phyloP scores from a whole-genome alignment of 2,888 invertebrate species.

The Seira sanloemensis region DNA sequence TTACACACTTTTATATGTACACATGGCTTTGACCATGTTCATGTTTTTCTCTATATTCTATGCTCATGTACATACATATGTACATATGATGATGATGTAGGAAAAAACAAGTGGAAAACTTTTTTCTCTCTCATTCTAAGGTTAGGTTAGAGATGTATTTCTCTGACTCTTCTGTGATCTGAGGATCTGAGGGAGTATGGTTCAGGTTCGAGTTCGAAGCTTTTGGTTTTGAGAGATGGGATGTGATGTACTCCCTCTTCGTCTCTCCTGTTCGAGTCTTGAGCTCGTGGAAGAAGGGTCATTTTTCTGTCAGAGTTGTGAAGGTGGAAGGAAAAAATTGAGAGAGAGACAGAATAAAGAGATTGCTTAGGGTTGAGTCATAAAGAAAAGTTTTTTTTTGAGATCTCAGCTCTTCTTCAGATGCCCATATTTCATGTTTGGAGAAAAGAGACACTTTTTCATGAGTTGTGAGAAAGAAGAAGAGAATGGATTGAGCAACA shows the following conservation, averaged over 20 bases:
- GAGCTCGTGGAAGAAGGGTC: constrained; percentile 42
- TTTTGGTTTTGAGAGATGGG: background rate
- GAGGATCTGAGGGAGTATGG: too few relatives aligned
- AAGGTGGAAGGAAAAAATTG: background rate
- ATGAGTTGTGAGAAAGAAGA: background rate
- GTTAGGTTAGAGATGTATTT: background rate
- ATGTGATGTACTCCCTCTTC: constrained; percentile 50
- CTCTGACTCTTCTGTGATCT: background rate
- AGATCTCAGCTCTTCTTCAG: background rate
- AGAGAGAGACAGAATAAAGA: background rate
- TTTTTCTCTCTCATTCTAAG: background rate
- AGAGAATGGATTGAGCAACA: too few relatives aligned
- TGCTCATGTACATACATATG: background rate
- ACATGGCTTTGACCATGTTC: background rate
- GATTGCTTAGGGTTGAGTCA: background rate
- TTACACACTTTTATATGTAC: too few relatives aligned
- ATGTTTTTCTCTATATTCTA: too few relatives aligned
- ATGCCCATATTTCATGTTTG: background rate
- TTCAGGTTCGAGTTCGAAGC: too few relatives aligned
- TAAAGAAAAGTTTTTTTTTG: background rate
- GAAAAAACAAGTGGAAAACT: background rate
- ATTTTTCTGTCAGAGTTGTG: background rate
- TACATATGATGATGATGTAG: background rate
- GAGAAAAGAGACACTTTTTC: background rate
- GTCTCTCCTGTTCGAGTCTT: constrained; percentile 47